Percentiles rank a stretch among this genome's conserved stretches.
These are phyloP conservation scores for Drosophila quinaria DNA, from an alignment of 2,888 invertebrate species.

Conservation along the genomic window DNA sequence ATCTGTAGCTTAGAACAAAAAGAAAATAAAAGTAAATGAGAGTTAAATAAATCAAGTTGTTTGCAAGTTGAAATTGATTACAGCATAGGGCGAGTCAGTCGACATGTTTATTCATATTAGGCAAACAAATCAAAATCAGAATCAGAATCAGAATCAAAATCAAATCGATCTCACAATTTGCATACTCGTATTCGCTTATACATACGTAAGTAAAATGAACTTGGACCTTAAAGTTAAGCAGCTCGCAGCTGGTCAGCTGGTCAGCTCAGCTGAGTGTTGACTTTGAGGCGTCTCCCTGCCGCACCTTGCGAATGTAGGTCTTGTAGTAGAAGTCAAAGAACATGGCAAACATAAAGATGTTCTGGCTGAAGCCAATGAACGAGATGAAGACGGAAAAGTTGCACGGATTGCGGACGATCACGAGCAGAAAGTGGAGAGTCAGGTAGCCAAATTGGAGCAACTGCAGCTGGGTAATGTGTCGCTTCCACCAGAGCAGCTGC, in stretches of 20 bases:
- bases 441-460: conserved; percentile 90
- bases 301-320: conserved; percentile 69
- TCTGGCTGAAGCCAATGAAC: conserved; percentile 80
- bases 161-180: conserved; percentile 46
- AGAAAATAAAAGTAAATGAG: not conserved
- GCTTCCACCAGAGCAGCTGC: conserved; percentile 93
- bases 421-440: conserved; percentile 87
- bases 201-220: conserved; percentile 27
- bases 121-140: conserved; percentile 34
- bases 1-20: not conserved
- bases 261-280: conserved; percentile 51
- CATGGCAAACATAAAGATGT: conserved; percentile 84
- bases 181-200: conserved; percentile 33
- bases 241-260: not conserved
- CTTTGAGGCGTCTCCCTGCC: conserved; percentile 5
- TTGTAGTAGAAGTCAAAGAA: conserved; percentile 85
- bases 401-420: conserved; percentile 79
- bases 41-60: conserved; percentile 9
- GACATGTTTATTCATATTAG: conserved; percentile 69
- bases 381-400: conserved; percentile 71
- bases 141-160: conserved; percentile 20
- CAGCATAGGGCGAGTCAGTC: conserved; percentile 20
- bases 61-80: conserved; percentile 53
- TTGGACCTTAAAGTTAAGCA: conserved; percentile 33
- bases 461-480: conserved; percentile 93